A percentile compares a stretch with the other conserved stretches of the same genome.
phyloP scores from a whole-genome alignment of 1,140 invertebrate species.

The Lordiphosa mommai region DNA sequence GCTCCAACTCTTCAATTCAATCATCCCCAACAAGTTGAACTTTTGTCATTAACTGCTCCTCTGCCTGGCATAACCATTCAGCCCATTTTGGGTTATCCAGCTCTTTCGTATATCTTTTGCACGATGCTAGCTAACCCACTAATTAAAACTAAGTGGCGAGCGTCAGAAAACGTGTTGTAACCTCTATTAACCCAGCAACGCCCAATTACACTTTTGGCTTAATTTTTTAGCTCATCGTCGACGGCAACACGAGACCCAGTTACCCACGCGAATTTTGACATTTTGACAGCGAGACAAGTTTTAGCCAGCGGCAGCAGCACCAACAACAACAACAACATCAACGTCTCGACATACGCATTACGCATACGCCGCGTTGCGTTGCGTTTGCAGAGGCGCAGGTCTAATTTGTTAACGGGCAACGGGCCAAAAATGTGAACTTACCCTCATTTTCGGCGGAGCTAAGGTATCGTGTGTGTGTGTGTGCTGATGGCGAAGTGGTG shows the following conservation, averaged over 20 bases:
- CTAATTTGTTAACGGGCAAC: constrained; percentile 63
- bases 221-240: constrained; percentile 53
- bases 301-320: constrained; percentile 37
- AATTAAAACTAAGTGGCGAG: constrained; percentile 73
- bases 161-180: constrained; percentile 55
- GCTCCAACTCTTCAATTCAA: too few relatives aligned
- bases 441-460: not conserved
- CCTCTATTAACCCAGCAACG: constrained; percentile 69
- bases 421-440: constrained; percentile 32
- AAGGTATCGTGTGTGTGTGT: not conserved
- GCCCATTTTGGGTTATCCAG: constrained; percentile 27
- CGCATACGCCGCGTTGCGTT: constrained; percentile 49
- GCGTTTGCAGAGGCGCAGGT: constrained; percentile 27
- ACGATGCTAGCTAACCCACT: constrained; percentile 59
- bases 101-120: constrained; percentile 34
- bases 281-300: constrained; percentile 62
- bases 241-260: constrained; percentile 4
- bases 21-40: too few relatives aligned
- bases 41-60: not conserved
- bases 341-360: constrained; percentile 39
- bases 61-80: not conserved
- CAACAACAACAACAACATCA: constrained; percentile 24
- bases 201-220: constrained; percentile 71
- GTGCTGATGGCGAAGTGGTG: constrained; percentile 2
- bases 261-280: constrained; percentile 59